Conservation (phyloP, 2,113 vertebrate genomes). For the Apaloderma vittatum region DNA sequence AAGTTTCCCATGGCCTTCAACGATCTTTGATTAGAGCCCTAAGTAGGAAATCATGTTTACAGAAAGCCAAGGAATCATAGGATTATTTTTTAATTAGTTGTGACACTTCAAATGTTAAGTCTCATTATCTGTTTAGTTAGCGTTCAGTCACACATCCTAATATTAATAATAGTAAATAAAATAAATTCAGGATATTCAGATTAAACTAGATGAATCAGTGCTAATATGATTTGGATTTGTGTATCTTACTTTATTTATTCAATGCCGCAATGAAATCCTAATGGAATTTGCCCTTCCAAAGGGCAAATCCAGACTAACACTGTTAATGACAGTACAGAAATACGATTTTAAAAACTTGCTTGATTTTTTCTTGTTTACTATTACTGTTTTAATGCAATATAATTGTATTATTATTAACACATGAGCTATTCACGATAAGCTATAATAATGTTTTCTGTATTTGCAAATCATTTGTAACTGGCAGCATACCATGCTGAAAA, state of each 20-base stretch:
- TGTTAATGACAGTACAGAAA: background rate
- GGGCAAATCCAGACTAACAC: background rate
- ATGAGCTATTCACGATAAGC: background rate
- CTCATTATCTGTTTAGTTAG: background rate
- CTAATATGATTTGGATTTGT: background rate
- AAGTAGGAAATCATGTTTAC: background rate
- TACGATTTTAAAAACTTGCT: background rate
- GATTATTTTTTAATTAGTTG: background rate
- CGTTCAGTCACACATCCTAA: background rate
- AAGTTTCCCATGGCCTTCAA: background rate
- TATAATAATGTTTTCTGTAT: background rate
- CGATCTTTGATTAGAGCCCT: background rate
- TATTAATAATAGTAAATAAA: slow-evolving; percentile 1
- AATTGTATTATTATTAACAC: slow-evolving; percentile 27
- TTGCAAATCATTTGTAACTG: slow-evolving; percentile 10
- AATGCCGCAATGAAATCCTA: background rate
- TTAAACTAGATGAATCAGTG: background rate
- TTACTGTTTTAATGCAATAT: slow-evolving; percentile 12
- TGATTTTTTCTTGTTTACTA: background rate
- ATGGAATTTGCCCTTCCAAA: slow-evolving; percentile 34
- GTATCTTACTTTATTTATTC: slow-evolving; percentile 37
- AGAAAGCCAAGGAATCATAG: background rate
- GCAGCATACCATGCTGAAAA: background rate
- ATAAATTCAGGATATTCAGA: background rate
- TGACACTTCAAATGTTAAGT: background rate